phyloP scores from a whole-genome alignment of 2,797 vertebrate genomes.

The Ammospiza maritima region DNA sequence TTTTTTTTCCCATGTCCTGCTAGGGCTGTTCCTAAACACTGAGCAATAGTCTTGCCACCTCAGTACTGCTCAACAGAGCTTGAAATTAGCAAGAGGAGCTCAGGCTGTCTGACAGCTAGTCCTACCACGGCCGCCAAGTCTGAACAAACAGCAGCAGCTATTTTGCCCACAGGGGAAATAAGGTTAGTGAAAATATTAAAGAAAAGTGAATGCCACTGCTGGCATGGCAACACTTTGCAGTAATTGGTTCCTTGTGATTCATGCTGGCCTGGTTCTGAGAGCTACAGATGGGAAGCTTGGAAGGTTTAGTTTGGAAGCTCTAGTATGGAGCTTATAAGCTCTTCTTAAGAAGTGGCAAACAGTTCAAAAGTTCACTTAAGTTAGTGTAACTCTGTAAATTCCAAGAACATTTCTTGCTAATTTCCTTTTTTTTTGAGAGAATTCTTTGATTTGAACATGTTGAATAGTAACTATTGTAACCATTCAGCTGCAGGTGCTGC shows the following conservation, averaged over 20 bases:
- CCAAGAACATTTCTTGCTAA: neutral
- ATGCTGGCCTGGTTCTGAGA: slow-evolving; percentile 51
- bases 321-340: neutral
- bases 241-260: slow-evolving; percentile 71
- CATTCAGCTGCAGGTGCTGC: neutral
- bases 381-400: slow-evolving; percentile 35
- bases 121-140: slow-evolving; percentile 48
- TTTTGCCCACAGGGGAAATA: slow-evolving; percentile 72
- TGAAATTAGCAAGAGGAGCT: slow-evolving; percentile 74
- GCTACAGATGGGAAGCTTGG: slow-evolving; percentile 61
- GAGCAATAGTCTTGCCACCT: slow-evolving; percentile 17
- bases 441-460: neutral
- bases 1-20: neutral
- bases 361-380: slow-evolving; percentile 36
- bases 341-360: slow-evolving; percentile 55
- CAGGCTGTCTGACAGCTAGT: slow-evolving; percentile 59
- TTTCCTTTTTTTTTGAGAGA: slow-evolving; percentile 11
- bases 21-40: slow-evolving; percentile 22
- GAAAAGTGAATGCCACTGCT: slow-evolving; percentile 64
- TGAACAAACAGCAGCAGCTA: slow-evolving; percentile 69
- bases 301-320: slow-evolving; percentile 48
- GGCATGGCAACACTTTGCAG: slow-evolving; percentile 55
- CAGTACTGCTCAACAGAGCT: slow-evolving; percentile 68
- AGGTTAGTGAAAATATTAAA: slow-evolving; percentile 76
- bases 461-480: neutral